phyloP scores from a whole-genome alignment of 2,797 vertebrate genomes.

The Chrysocyon brachyurus region DNA sequence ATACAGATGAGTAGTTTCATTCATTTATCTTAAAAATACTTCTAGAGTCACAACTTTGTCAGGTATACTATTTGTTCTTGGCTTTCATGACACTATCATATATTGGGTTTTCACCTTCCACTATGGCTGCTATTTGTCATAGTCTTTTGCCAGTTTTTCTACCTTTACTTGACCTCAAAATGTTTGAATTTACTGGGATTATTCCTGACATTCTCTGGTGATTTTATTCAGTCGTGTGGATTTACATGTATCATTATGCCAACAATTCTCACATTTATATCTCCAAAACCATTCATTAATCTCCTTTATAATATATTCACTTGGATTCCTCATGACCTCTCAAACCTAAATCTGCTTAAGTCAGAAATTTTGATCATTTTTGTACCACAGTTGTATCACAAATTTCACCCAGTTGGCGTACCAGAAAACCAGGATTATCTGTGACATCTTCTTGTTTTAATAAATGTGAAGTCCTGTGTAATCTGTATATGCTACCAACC shows the following conservation, averaged over 20 bases:
- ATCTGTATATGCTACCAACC: not conserved
- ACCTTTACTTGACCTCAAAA: not conserved
- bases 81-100: not conserved
- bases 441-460: not conserved
- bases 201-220: not conserved
- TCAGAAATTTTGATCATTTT: not conserved
- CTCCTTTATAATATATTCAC: not conserved
- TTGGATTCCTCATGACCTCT: not conserved
- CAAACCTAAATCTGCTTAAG: not conserved
- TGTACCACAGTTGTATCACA: not conserved
- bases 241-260: not conserved
- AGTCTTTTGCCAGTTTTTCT: not conserved
- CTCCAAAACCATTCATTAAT: not conserved
- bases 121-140: not conserved
- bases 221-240: not conserved
- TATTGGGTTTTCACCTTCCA: not conserved
- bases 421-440: not conserved
- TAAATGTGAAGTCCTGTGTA: not conserved
- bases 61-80: not conserved
- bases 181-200: not conserved
- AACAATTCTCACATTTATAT: not conserved
- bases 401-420: not conserved
- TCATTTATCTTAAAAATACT: slow-evolving; percentile 58
- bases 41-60: not conserved
- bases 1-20: slow-evolving; percentile 2